Conservation (phyloP, 1,140 invertebrate genomes). For the Ips typographus region DNA sequence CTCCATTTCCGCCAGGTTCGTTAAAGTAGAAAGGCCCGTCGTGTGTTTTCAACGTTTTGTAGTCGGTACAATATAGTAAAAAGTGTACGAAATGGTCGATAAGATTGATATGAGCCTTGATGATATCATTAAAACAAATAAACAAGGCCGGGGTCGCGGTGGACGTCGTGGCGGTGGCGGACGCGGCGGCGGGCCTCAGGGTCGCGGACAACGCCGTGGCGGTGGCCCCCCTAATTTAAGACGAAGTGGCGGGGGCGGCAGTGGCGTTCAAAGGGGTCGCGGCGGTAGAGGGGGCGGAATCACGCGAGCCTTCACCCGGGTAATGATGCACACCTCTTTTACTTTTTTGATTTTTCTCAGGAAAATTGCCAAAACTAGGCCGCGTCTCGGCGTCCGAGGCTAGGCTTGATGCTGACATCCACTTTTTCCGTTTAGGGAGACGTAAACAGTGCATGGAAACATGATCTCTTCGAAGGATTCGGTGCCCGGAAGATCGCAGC, state of each 20-base stretch:
- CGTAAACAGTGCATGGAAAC: slow-evolving; percentile 93
- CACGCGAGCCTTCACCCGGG: slow-evolving; percentile 67
- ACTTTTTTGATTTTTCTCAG: slow-evolving; percentile 39
- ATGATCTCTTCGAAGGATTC: slow-evolving; percentile 91
- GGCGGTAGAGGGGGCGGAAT: slow-evolving; percentile 62
- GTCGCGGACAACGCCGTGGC: slow-evolving; percentile 54
- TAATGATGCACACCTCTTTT: slow-evolving; percentile 53
- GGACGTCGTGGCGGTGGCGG: slow-evolving; percentile 54
- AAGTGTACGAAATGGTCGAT: slow-evolving; percentile 70
- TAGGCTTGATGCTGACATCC: slow-evolving; percentile 39
- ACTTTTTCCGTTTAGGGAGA: slow-evolving; percentile 68
- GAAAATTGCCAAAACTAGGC: slow-evolving; percentile 23
- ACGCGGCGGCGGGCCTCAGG: slow-evolving; percentile 55
- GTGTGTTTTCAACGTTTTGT: no score
- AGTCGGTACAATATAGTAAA: no score
- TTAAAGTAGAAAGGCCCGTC: no score
- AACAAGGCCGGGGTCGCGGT: slow-evolving; percentile 55
- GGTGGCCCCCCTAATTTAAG: slow-evolving; percentile 54
- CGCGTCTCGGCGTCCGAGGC: slow-evolving; percentile 19
- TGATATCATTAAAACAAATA: slow-evolving; percentile 86
- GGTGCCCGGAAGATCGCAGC: slow-evolving; percentile 65
- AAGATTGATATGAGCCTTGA: slow-evolving; percentile 96
- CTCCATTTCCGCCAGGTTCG: no score
- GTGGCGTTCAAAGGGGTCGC: slow-evolving; percentile 62
- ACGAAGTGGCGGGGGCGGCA: slow-evolving; percentile 56